Evolutionary conservation across 1,140 invertebrate genomes (phyloP), one percentile per base, ranked within the genome.

Genomic region (Atta colombica): DNA sequence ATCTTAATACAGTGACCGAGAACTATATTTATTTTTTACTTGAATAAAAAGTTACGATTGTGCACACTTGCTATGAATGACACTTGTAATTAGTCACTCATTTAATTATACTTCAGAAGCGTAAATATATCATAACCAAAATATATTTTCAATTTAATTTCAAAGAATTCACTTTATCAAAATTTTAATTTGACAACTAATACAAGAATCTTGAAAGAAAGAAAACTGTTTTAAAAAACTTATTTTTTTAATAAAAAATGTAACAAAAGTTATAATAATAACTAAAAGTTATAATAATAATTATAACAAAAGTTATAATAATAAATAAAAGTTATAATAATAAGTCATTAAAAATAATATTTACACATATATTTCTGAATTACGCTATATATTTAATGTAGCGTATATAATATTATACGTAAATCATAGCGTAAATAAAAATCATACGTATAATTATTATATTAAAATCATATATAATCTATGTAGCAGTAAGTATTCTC

Each of bases 341-440:
- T n/a, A n/a, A n/a, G 12, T 31, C 28, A 6, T 45, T 5, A 68
- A 21, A 68, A 68, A 66, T 66, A 66, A 35, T 66, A 66, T 31
- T 7, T 21, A 45, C 8, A 45, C 8, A 45, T 10, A 18, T 12
- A 65, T 35, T 66, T 8, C 10, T 66, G 2, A 35, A 3, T 66
- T 66, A 35, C 6, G 35, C 35, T 35, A 35, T 35, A 35, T 35
- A 35, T 35, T 35, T 35, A 6, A 35, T 35, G 7, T 35, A 35
- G 35, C 6, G 35, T 35, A 35, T 35, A 35, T 35, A 35, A 35
- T 35, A 35, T 31, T 21, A 1, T 39, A 66, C 12, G 7, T 39
- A 45, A 45, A 45, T 45, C 7, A 68, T 39, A 68, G n/a, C 35
- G 35, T 68, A 68, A 45, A 35, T 21, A 68, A 68, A 68, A 71